Evolutionary conservation across 1,140 invertebrate species (phyloP), one percentile per base, ranked within the genome.

Genomic region (Chironomus striatipennis): DNA sequence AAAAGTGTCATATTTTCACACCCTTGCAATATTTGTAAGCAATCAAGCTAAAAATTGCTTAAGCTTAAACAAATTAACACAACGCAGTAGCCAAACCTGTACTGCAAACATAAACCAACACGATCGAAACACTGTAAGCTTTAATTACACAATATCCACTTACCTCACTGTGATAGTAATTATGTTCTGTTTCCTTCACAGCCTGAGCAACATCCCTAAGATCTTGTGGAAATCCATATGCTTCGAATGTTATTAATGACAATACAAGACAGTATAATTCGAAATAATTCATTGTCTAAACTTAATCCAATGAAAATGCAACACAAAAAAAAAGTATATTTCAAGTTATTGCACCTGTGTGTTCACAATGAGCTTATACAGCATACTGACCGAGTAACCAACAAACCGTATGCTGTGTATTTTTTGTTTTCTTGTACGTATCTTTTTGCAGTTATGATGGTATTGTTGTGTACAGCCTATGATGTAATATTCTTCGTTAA

Each of bases 361-460:
- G 47, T 57, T 57, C 47, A 57, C 47, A 57, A 57, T 57, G 47
- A 57, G 12, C n/a, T n/a, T 57, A n/a, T 57, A n/a, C 10, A 57
- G 47, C 47, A 57, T n/a, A 57, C 47, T 57, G 47, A 57, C 47
- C 47, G n/a, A 57, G 47, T 57, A 57, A 57, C 47, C 47, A n/a
- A 57, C 12, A 57, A 12, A 57, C 47, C 47, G n/a, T 47, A 47
- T 47, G 9, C 15, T 47, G 15, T 57, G 47, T 57, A 4, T 57
- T 47, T 47, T 8, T 15, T 47, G 43, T 47, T 47, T 57, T 57
- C n/a, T 57, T 57, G n/a, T 57, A 15, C 12, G 12, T 57, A 57
- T 34, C 47, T 57, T 57, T 12, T 57, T 57, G 47, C n/a, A 57
- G 8, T 57, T 10, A 15, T 47, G 15, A 7, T 10, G 43, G 12